Conservation (phyloP, 2,797 vertebrate species). For the Myotis myotis region DNA sequence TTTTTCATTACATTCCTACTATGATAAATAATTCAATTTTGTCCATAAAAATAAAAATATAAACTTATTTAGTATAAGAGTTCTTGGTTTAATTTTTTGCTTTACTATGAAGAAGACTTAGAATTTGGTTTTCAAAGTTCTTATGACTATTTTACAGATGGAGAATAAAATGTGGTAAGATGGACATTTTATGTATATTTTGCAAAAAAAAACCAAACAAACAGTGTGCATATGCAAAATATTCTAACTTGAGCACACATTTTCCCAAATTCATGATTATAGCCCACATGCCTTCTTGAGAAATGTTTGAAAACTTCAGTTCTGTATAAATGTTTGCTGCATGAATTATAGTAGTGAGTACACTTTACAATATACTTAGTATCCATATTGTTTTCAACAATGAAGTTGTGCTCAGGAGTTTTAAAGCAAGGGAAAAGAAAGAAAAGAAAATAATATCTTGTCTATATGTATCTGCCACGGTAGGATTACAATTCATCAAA, state of each 20-base stretch:
- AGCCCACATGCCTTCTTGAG: background rate
- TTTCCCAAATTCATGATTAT: background rate
- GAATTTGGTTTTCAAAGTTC: background rate
- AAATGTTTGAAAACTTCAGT: background rate
- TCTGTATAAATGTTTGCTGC: background rate
- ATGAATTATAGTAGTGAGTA: background rate
- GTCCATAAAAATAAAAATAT: conserved; percentile 50
- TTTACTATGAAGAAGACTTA: background rate
- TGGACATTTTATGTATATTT: background rate
- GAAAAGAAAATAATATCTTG: too few relatives aligned
- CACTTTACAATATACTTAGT: background rate
- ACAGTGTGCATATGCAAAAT: background rate
- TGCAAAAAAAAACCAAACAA: background rate
- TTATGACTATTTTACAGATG: background rate
- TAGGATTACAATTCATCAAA: background rate
- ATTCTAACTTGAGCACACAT: background rate
- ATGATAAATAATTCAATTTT: background rate
- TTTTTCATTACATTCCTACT: background rate
- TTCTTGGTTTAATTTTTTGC: conserved; percentile 14
- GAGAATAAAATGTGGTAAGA: background rate
- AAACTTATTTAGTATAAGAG: background rate
- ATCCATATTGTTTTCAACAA: background rate
- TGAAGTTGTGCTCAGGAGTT: background rate
- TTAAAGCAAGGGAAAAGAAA: background rate
- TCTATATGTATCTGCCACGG: background rate